Conservation (phyloP, 2,797 vertebrate species). For the Hemitrygon akajei region DNA sequence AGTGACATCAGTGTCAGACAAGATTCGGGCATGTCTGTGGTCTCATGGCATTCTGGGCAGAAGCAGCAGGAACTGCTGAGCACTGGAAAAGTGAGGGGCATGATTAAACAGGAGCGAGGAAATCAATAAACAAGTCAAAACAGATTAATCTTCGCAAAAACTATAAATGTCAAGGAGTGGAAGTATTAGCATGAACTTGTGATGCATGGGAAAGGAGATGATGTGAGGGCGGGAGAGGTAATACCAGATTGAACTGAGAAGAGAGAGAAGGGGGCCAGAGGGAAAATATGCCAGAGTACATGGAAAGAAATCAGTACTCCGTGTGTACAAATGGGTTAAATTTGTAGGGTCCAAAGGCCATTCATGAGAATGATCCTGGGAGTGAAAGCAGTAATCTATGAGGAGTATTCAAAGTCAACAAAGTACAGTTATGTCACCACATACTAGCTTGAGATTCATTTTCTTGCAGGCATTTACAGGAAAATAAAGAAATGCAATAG, state of each 20-base stretch:
- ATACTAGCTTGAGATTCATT: too few species aligned
- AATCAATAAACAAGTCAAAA: not conserved
- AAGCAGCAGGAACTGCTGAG: not conserved
- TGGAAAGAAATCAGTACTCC: not conserved
- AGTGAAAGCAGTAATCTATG: too few species aligned
- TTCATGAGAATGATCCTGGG: too few species aligned
- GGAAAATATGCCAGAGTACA: too few species aligned
- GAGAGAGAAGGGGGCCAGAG: not conserved
- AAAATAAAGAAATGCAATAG: too few species aligned
- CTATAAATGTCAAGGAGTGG: not conserved
- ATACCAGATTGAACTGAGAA: not conserved
- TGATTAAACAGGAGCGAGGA: not conserved
- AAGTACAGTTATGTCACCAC: too few species aligned
- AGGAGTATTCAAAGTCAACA: too few species aligned
- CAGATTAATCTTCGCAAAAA: not conserved
- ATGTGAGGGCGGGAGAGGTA: too few species aligned
- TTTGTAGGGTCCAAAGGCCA: too few species aligned
- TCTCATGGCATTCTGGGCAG: not conserved
- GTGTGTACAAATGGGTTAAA: not conserved
- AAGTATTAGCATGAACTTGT: not conserved
- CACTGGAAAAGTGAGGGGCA: not conserved
- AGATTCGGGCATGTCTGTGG: not conserved
- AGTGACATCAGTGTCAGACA: not conserved
- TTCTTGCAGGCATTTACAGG: too few species aligned
- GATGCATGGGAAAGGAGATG: not conserved